Conservation (phyloP, 2,797 vertebrate genomes). For the Pseudochromis fuscus region DNA sequence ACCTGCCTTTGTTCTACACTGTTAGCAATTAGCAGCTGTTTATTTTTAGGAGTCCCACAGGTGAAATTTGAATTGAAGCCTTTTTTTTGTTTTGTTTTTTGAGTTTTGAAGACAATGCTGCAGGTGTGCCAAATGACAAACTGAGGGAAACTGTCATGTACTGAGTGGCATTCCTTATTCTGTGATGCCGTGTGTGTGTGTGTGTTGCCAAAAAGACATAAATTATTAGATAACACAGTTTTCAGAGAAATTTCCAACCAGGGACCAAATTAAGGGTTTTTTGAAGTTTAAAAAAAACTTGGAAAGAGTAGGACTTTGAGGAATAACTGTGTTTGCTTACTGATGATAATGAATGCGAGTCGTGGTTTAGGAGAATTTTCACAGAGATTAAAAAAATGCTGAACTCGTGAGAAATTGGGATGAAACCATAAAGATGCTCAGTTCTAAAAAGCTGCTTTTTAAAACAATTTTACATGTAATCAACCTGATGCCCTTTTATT, state of each 20-base stretch:
- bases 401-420: too few relatives aligned
- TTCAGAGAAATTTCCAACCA: conserved; percentile 19
- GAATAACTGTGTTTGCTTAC: neutral
- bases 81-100: conserved; percentile 6
- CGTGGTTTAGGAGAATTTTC: too few relatives aligned
- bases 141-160: conserved; percentile 18
- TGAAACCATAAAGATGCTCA: too few relatives aligned
- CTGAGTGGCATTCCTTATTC: conserved; percentile 16
- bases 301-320: too few relatives aligned
- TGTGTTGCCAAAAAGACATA: conserved; percentile 21
- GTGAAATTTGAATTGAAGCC: conserved; percentile 28
- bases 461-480: neutral
- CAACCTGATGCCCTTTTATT: neutral
- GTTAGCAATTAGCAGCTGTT: conserved; percentile 50
- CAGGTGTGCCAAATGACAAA: conserved; percentile 45
- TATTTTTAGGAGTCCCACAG: conserved; percentile 44
- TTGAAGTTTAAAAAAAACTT: too few relatives aligned
- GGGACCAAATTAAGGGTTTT: conserved; percentile 16
- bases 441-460: neutral
- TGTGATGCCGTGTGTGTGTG: conserved; percentile 1
- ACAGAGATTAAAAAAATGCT: too few relatives aligned
- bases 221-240: conserved; percentile 22
- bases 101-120: conserved; percentile 22
- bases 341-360: conserved; percentile 6
- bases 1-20: conserved; percentile 29